phyloP scores from a whole-genome alignment of 2,888 invertebrate species.

The Tenthredo mesomela region DNA sequence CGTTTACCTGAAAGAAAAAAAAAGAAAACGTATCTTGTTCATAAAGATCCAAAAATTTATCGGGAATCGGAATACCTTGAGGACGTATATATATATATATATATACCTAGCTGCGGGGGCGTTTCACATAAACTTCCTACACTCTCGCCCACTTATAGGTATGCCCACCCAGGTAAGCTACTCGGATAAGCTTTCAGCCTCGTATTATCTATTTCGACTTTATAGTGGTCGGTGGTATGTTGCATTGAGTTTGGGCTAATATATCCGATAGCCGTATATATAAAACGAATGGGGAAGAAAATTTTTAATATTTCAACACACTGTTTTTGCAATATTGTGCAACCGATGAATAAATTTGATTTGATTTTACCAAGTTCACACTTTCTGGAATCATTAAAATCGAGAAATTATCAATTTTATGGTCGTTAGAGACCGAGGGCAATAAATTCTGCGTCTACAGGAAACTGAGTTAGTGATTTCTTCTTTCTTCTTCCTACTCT shows the following conservation, averaged over 20 bases:
- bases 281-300: background rate
- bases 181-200: background rate
- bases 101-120: background rate
- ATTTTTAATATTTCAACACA: no score
- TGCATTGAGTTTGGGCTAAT: background rate
- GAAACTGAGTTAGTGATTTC: background rate
- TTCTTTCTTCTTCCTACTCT: background rate
- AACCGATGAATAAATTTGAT: background rate
- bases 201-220: background rate
- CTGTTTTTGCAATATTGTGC: no score
- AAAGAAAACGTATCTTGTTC: background rate
- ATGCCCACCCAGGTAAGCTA: background rate
- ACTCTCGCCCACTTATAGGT: background rate
- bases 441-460: background rate
- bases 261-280: background rate
- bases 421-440: background rate
- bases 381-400: background rate
- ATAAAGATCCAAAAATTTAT: background rate
- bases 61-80: background rate
- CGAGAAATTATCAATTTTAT: background rate
- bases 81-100: background rate
- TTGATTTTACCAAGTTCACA: background rate
- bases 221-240: background rate
- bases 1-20: background rate
- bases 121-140: background rate